A percentile compares a stretch with the other conserved stretches of the same genome.
These are phyloP conservation scores for Prionailurus bengalensis DNA, from an alignment of 2,113 vertebrate species.

Conservation along the genomic window DNA sequence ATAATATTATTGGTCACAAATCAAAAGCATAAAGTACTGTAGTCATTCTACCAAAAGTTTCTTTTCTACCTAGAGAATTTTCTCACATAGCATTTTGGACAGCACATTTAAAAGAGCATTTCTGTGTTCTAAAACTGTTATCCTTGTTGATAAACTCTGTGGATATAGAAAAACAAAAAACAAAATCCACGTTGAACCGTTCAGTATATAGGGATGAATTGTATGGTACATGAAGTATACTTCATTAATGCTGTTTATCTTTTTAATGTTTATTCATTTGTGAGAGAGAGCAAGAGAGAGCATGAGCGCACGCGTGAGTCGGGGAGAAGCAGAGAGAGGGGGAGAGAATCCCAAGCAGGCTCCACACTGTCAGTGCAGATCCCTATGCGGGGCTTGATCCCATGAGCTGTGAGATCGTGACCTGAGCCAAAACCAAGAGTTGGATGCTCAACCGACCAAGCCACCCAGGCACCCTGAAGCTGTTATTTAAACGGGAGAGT, in stretches of 20 bases:
- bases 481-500: neutral
- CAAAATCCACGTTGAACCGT: neutral
- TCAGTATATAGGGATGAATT: neutral
- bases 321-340: no score
- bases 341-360: no score
- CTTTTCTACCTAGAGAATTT: slow-evolving; percentile 37
- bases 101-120: slow-evolving; percentile 18
- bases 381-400: no score
- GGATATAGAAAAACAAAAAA: neutral
- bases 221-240: neutral
- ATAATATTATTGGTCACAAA: slow-evolving; percentile 11
- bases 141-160: neutral
- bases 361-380: no score
- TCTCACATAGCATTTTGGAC: neutral
- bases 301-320: no score
- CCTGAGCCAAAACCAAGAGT: no score
- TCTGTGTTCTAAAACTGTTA: neutral
- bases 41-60: slow-evolving; percentile 31
- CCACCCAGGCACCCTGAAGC: neutral
- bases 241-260: neutral
- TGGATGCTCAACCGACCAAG: no score
- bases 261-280: no score
- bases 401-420: no score
- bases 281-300: no score
- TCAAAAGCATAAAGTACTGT: neutral